Base-by-base conservation (phyloP, 2,113 vertebrate genomes). In the rabbit (Oryctolagus cuniculus) region DNA sequence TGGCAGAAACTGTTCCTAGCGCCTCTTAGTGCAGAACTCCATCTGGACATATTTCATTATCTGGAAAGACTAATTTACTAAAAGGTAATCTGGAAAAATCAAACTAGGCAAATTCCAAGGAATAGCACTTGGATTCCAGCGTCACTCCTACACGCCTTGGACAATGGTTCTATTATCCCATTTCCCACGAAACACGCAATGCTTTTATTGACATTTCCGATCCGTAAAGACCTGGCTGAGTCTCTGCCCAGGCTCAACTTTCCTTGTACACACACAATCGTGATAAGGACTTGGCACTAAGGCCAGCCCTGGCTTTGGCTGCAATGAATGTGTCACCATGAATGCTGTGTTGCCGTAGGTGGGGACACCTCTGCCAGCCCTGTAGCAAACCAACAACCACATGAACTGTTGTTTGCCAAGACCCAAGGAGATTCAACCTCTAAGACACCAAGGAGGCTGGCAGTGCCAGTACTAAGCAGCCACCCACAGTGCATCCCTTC, bases 321-420 rank as follows among this genome's bases (percentile, higher is more conserved):
- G 81, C 77, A 94, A 96, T 9, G 49, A 78, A 93, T 73, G 84
- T 29, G 67, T 95, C 70, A 93, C 63, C 34, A 73, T 67, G 24
- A 92, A 58, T 5, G 73, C 55, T 86, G 83, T 1, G 63, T 67
- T 51, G 49, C 82, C 73, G 12, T 49, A 85, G 77, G 87, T 90
- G 53, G 89, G 70, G 0, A 10, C 61, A 83, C 93, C 16, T 61
- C 29, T 6, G 25, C 81, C 89, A 92, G 24, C 44, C 49, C 72
- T 1, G 0, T 66, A 78, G 44, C 21, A 4, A 25, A 24, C n/a
- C 96, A 58, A 93, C 73, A 67, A 86, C 89, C 91, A 36, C 58
- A 90, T 5, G 6, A 96, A 95, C 63, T 87, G 88, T 34, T 97
- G n/a, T n/a, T n/a, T n/a, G 90, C 90, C 85, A 94, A 93, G 11